Evolutionary conservation across 1,140 invertebrate species (phyloP).

Genomic region (Wasmannia auropunctata): DNA sequence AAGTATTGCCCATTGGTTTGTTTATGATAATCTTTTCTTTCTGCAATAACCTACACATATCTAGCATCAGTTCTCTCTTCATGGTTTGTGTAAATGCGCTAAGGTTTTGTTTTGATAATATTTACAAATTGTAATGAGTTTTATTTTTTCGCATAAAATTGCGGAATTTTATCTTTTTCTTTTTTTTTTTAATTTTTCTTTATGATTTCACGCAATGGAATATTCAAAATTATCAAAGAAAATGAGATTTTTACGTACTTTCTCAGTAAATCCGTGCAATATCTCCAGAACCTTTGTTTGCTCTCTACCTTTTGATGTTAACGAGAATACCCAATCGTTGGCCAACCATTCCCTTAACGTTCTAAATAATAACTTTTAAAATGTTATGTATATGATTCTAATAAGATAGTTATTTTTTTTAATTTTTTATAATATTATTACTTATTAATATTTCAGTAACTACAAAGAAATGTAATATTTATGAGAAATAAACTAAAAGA

Average conservation of each 20-base stretch:
- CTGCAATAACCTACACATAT: constrained; percentile 69
- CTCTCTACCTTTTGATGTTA: constrained; percentile 82
- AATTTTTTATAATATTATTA: not conserved
- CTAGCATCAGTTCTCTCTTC: not conserved
- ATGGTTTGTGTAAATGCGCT: not conserved
- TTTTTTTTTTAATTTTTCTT: not conserved
- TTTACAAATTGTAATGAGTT: not conserved
- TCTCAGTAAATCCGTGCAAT: constrained; percentile 89
- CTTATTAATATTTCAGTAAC: not conserved
- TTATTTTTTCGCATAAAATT: not conserved
- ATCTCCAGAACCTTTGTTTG: constrained; percentile 87
- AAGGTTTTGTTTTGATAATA: not conserved
- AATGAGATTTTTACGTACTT: constrained; percentile 82
- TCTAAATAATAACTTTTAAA: constrained; percentile 74
- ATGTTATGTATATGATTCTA: not conserved
- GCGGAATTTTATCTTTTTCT: not conserved
- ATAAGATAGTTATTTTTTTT: not conserved
- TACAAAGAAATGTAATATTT: not conserved
- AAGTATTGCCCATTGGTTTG: constrained; percentile 59
- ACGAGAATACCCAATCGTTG: constrained; percentile 85
- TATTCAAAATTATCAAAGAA: not conserved
- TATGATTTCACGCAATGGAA: not conserved
- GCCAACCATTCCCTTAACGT: constrained; percentile 87
- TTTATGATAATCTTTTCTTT: constrained; percentile 74
- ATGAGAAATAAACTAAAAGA: too few species aligned